Conservation (phyloP, 2,797 vertebrate genomes). For the Basileuterus tristriatus region DNA sequence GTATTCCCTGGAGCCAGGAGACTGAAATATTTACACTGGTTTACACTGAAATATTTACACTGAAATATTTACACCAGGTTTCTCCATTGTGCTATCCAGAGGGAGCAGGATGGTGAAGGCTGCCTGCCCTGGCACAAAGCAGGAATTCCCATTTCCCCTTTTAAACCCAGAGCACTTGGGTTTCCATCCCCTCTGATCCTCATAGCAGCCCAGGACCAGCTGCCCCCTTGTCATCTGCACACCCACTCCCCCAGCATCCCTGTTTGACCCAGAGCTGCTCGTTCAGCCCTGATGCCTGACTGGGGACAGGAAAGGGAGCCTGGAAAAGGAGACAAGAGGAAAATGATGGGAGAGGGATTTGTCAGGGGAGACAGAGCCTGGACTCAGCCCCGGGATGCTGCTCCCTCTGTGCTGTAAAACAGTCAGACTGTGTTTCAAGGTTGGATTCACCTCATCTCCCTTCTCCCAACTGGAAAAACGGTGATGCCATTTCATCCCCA, state of each 20-base stretch:
- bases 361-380: background rate
- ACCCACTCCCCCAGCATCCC: background rate
- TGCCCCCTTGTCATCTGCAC: background rate
- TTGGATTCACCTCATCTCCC: background rate
- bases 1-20: slow-evolving; percentile 51
- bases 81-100: slow-evolving; percentile 25
- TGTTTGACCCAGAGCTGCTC: background rate
- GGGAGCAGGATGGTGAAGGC: slow-evolving; percentile 43
- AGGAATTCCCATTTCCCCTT: slow-evolving; percentile 28
- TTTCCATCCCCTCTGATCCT: slow-evolving; percentile 6
- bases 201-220: background rate
- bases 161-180: background rate
- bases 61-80: slow-evolving; percentile 56
- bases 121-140: background rate
- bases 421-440: background rate
- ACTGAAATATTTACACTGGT: slow-evolving; percentile 43
- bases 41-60: slow-evolving; percentile 39
- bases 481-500: too few relatives aligned
- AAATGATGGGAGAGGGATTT: background rate
- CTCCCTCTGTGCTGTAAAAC: background rate
- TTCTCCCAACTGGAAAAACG: background rate
- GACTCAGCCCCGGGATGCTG: background rate
- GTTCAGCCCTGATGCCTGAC: background rate
- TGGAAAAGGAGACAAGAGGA: background rate
- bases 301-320: background rate